These are phyloP conservation scores for Ametastegia equiseti DNA, from an alignment of 2,888 invertebrate species.

Conservation along the genomic window DNA sequence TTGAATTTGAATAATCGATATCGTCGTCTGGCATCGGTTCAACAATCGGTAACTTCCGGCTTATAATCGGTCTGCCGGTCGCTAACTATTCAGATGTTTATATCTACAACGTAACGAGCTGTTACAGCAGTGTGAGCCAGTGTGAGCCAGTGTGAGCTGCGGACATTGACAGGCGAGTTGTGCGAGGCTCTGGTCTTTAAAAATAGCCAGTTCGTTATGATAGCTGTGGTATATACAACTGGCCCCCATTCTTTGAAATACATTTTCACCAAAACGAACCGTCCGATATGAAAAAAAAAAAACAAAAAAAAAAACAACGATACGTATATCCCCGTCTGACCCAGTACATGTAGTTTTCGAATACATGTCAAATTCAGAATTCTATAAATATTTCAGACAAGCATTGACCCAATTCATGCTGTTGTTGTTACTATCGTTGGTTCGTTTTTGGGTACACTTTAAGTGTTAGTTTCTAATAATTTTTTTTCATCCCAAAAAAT, in stretches of 20 bases:
- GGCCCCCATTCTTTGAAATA: background rate
- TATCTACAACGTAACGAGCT: background rate
- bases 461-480: too few species aligned
- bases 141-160: too few species aligned
- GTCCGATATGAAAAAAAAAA: too few species aligned
- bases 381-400: too few species aligned
- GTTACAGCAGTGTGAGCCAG: background rate
- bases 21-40: background rate
- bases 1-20: background rate
- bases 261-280: too few species aligned
- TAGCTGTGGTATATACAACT: background rate
- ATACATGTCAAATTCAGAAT: too few species aligned
- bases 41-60: background rate
- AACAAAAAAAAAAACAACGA: too few species aligned
- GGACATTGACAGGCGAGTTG: background rate
- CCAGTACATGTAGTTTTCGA: too few species aligned
- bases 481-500: background rate
- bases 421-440: too few species aligned
- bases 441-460: too few species aligned
- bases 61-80: background rate
- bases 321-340: too few species aligned
- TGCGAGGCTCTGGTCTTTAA: slow-evolving; percentile 9
- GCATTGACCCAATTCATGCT: too few species aligned
- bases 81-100: background rate
- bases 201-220: slow-evolving; percentile 9